Evolutionary conservation across 2,113 vertebrate species (phyloP).

Genomic region (Galeopterus variegatus): DNA sequence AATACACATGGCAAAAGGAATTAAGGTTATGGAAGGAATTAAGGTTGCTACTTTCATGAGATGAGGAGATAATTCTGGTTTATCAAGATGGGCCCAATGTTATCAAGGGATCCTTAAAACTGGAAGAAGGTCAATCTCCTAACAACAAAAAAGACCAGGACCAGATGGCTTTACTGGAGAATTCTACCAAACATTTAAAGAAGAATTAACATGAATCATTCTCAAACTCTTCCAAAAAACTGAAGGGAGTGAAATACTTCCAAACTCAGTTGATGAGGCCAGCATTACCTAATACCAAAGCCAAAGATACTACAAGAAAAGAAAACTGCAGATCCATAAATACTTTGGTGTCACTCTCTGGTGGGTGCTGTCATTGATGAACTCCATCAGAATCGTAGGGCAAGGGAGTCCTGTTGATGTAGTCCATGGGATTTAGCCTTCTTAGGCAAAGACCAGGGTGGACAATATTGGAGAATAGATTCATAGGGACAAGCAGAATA

Average conservation of each 20-base stretch:
- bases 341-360: not conserved
- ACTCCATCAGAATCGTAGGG: not conserved
- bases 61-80: not conserved
- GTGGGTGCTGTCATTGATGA: not conserved
- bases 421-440: not conserved
- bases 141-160: not conserved
- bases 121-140: not conserved
- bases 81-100: not conserved
- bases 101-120: not conserved
- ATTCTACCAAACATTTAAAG: not conserved
- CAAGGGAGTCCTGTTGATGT: not conserved
- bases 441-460: not conserved
- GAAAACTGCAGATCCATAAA: not conserved
- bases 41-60: not conserved
- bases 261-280: not conserved
- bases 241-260: not conserved
- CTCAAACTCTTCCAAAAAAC: not conserved
- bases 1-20: not conserved
- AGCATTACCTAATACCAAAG: not conserved
- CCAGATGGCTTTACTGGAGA: not conserved
- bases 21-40: not conserved
- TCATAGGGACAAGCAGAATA: not conserved
- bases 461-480: constrained; percentile 47
- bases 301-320: not conserved
- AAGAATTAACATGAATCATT: too few relatives aligned